These are phyloP conservation scores for Euphydryas editha DNA, from an alignment of 2,888 invertebrate species.

Conservation along the genomic window DNA sequence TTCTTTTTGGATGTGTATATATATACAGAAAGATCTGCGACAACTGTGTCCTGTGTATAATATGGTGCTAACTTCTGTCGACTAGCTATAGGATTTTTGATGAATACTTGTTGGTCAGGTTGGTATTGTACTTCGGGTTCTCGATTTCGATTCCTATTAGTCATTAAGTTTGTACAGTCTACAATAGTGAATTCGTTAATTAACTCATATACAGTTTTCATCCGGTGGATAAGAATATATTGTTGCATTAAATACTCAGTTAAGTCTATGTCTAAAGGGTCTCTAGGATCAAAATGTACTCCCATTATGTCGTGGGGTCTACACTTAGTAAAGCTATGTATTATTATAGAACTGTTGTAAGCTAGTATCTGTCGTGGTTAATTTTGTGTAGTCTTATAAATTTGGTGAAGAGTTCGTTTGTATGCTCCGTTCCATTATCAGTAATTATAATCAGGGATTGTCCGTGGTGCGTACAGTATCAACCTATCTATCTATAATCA, in stretches of 20 bases:
- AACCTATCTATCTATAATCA: no score
- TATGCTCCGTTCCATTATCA: conserved; percentile 45
- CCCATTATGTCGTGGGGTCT: no score
- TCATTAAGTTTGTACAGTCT: not conserved
- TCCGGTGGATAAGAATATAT: no score
- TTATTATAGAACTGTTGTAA: no score
- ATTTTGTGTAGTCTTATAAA: no score
- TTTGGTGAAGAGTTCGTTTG: conserved; percentile 43
- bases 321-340: no score
- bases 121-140: not conserved
- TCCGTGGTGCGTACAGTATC: conserved; percentile 41
- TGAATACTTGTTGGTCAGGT: not conserved
- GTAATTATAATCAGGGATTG: conserved; percentile 38
- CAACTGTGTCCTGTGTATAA: not conserved
- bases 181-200: no score
- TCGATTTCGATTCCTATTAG: not conserved
- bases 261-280: no score
- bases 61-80: not conserved
- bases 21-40: not conserved
- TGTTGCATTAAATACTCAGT: no score
- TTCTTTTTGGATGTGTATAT: not conserved
- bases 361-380: conserved; percentile 36
- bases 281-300: no score
- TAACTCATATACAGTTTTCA: no score
- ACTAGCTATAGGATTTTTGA: not conserved